Percentiles rank a stretch among this genome's conserved stretches.
These are phyloP conservation scores for Aproaerema taeniolella DNA, from an alignment of 2,888 invertebrate genomes.

Conservation along the genomic window DNA sequence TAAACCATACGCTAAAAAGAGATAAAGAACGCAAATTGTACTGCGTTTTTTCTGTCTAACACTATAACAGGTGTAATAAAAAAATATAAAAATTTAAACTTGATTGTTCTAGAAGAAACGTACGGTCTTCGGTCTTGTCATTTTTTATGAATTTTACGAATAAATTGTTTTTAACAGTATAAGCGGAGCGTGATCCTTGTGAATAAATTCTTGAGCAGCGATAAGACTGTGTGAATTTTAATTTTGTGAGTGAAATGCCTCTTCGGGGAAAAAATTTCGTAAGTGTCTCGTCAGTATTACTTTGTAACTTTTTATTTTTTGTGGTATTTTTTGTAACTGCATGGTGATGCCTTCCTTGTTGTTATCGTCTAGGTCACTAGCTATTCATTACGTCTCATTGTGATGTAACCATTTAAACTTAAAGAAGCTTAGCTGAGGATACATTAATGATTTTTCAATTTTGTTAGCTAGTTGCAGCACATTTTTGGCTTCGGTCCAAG, in stretches of 20 bases:
- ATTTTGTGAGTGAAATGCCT: slow-evolving; percentile 59
- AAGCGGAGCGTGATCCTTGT: slow-evolving; percentile 26
- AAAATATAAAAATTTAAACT: too few species aligned
- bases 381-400: slow-evolving; percentile 24
- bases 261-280: slow-evolving; percentile 64
- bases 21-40: too few species aligned
- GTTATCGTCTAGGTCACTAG: slow-evolving; percentile 31
- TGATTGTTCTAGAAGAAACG: slow-evolving; percentile 59
- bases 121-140: slow-evolving; percentile 30
- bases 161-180: slow-evolving; percentile 29
- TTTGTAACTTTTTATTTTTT: slow-evolving; percentile 8
- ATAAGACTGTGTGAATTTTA: slow-evolving; percentile 28
- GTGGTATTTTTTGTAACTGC: slow-evolving; percentile 27
- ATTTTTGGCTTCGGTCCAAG: slow-evolving; percentile 63
- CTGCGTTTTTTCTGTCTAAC: too few species aligned
- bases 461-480: slow-evolving; percentile 55
- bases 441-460: slow-evolving; percentile 56
- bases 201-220: slow-evolving; percentile 17
- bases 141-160: slow-evolving; percentile 32
- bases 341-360: slow-evolving; percentile 30
- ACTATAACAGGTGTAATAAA: too few species aligned
- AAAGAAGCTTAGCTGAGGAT: slow-evolving; percentile 31
- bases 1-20: too few species aligned
- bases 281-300: slow-evolving; percentile 37
- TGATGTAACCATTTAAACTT: slow-evolving; percentile 42